Conservation (phyloP, 2,888 invertebrate species). For the Copidosoma aretas region DNA sequence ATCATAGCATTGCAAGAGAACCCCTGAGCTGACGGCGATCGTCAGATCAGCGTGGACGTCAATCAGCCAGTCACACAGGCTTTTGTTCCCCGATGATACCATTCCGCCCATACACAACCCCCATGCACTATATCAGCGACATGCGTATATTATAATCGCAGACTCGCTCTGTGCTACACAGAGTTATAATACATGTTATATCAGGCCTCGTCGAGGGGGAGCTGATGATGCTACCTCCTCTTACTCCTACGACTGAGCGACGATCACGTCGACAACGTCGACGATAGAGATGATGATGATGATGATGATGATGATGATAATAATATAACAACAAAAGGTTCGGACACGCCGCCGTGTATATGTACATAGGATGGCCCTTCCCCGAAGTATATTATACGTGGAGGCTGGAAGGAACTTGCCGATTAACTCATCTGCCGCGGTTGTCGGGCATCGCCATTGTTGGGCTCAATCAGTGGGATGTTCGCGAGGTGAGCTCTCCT, state of each 20-base stretch:
- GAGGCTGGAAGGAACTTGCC: slow-evolving; percentile 60
- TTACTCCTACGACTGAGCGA: neutral
- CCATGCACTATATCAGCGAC: too few relatives aligned
- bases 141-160: too few relatives aligned
- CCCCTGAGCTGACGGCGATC: too few relatives aligned
- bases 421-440: slow-evolving; percentile 60
- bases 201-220: too few relatives aligned
- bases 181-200: too few relatives aligned
- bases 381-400: slow-evolving; percentile 6
- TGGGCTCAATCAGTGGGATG: slow-evolving; percentile 58
- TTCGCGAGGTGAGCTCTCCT: neutral
- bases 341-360: neutral
- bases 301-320: neutral
- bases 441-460: slow-evolving; percentile 51
- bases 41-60: neutral
- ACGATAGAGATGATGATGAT: too few relatives aligned
- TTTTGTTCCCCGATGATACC: slow-evolving; percentile 53
- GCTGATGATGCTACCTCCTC: neutral
- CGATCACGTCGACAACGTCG: neutral
- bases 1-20: too few relatives aligned
- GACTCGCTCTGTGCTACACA: too few relatives aligned
- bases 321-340: neutral
- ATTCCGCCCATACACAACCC: slow-evolving; percentile 9
- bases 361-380: slow-evolving; percentile 15
- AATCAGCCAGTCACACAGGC: slow-evolving; percentile 51